Percentiles rank a stretch among this genome's conserved stretches.
These are phyloP conservation scores for Carcinoscorpius rotundicauda DNA, from an alignment of 1,140 invertebrate genomes.

Conservation along the genomic window DNA sequence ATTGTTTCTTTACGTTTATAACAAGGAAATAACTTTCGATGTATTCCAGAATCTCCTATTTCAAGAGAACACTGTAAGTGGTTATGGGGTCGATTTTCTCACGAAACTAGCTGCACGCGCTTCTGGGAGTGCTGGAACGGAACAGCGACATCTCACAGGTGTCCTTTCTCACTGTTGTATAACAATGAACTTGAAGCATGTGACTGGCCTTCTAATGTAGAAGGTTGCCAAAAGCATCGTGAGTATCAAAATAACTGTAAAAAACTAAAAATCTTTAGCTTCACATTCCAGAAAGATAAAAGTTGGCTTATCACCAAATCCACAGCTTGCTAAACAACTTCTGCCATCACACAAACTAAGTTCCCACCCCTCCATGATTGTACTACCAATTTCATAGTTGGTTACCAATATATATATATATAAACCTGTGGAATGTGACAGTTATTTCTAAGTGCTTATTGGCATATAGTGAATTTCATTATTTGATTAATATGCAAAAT, in stretches of 20 bases:
- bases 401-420: too few species aligned
- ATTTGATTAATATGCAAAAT: too few species aligned
- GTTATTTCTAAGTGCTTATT: too few species aligned
- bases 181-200: constrained; percentile 80
- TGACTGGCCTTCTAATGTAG: constrained; percentile 86
- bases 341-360: not conserved
- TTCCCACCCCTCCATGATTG: too few species aligned
- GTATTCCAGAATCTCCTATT: constrained; percentile 56
- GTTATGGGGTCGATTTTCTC: constrained; percentile 84
- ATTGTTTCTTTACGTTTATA: too few species aligned
- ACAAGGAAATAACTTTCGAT: too few species aligned
- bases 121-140: constrained; percentile 94
- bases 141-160: constrained; percentile 81
- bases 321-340: too few species aligned
- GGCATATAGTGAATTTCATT: too few species aligned
- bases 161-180: constrained; percentile 79
- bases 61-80: constrained; percentile 77
- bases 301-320: too few species aligned
- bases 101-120: constrained; percentile 79
- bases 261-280: not conserved
- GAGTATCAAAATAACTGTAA: constrained; percentile 36
- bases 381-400: too few species aligned
- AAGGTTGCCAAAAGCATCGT: constrained; percentile 87
- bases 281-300: too few species aligned
- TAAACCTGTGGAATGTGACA: too few species aligned